Base-by-base conservation (phyloP, 2,797 vertebrate genomes). In the Falco naumanni region DNA sequence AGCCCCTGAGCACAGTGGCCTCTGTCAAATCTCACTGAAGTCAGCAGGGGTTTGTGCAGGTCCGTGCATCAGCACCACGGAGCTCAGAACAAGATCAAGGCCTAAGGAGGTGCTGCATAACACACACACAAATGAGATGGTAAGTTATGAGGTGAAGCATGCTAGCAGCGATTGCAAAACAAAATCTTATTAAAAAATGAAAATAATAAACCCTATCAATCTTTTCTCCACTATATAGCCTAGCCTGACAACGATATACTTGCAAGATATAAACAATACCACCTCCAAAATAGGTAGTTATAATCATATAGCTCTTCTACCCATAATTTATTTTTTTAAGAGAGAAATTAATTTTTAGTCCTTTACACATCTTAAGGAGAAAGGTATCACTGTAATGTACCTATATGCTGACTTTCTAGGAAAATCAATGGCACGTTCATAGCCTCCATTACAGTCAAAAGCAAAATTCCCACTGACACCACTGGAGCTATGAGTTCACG, bases 161-260 rank as follows among this genome's bases (percentile, higher is more conserved):
- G 17, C 26, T n/a, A 83, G 57, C 50, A 91, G 71, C 53, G 81
- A 89, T 3, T 77, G 68, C 41, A 68, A 87, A 87, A 24, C 37
- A 75, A 75, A 91, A 89, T 37, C 79, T 72, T 84, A 91, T 54
- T 88, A 72, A 86, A 85, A 96, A 47, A 59, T 61, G 26, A 83
- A 81, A 91, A 78, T 81, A 93, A 91, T 45, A 91, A 95, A 61
- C 11, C 12, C 50, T 80, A 59, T 71, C 57, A 87, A 83, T 89
- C 56, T 85, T 92, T 81, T 65, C 61, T 82, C 47, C 16, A 24
- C 72, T 68, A 9, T 47, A n/a, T 4, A 54, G 50, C 34, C 45
- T 69, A 45, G 33, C 29, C 56, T 80, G 71, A 84, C 61, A 77
- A 64, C 13, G 39, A 77, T 47, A 59, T 1, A 70, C n/a, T 43